A percentile compares a stretch with the other conserved stretches of the same genome.
These are phyloP conservation scores for Charina bottae DNA, from an alignment of 2,113 vertebrate species.

Conservation along the genomic window DNA sequence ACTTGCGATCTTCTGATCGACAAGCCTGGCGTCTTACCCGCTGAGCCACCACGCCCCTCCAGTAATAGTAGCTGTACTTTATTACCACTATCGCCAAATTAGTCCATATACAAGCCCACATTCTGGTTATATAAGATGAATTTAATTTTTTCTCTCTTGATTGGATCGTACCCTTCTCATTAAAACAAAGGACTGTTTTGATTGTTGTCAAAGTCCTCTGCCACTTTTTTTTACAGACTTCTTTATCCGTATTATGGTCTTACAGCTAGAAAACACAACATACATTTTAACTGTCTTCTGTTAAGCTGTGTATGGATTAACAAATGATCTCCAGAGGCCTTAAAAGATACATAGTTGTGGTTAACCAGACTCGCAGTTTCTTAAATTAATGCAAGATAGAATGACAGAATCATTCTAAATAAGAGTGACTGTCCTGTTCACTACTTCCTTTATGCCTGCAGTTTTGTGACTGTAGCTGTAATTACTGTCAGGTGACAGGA, in stretches of 20 bases:
- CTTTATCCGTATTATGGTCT: no score
- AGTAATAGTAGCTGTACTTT: background rate
- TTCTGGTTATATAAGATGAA: no score
- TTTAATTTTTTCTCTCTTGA: background rate
- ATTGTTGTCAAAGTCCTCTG: no score
- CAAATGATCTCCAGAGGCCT: background rate
- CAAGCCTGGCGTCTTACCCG: no score
- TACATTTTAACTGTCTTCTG: background rate
- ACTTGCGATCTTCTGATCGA: no score
- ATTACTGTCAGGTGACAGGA: constrained; percentile 22
- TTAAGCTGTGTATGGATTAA: background rate
- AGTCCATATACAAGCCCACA: background rate
- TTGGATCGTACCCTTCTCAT: background rate
- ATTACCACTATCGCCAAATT: background rate
- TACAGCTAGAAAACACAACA: no score
- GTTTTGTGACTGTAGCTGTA: background rate
- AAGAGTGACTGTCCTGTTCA: background rate
- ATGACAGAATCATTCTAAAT: background rate
- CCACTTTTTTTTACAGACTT: no score
- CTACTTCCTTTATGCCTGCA: constrained; percentile 2
- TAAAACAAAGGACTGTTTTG: background rate
- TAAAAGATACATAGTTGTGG: background rate
- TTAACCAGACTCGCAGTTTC: constrained; percentile 14
- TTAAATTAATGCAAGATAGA: background rate
- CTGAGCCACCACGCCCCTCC: no score